Conservation (phyloP, 2,888 invertebrate species). For the Drosophila conformis region DNA sequence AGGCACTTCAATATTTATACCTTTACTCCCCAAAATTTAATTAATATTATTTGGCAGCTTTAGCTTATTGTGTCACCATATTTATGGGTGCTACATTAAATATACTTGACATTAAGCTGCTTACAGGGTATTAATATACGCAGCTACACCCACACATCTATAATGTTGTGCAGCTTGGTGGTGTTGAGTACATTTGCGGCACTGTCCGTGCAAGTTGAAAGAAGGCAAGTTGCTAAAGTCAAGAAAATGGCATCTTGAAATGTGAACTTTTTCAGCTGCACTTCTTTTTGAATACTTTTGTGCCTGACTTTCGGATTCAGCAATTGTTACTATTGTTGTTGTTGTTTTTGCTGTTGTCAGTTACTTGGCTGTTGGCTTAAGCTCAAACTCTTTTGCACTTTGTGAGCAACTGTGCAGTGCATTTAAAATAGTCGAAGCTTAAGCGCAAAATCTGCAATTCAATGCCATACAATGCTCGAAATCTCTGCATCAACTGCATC, state of each 20-base stretch:
- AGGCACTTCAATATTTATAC: neutral
- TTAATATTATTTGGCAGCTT: neutral
- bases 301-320: constrained; percentile 67
- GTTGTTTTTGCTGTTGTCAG: constrained; percentile 4
- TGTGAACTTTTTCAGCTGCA: constrained; percentile 80
- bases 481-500: constrained; percentile 44
- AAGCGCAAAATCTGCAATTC: constrained; percentile 73
- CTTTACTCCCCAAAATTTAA: neutral
- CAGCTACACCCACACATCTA: constrained; percentile 30
- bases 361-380: constrained; percentile 34
- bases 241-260: constrained; percentile 79
- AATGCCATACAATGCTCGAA: constrained; percentile 56
- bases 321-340: constrained; percentile 33
- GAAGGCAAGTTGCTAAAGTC: constrained; percentile 61
- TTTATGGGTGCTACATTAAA: neutral
- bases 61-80: too few species aligned
- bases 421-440: constrained; percentile 69
- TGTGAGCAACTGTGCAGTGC: constrained; percentile 51
- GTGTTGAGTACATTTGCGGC: constrained; percentile 60
- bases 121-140: constrained; percentile 49
- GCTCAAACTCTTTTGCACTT: constrained; percentile 43
- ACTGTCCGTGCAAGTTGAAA: constrained; percentile 58
- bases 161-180: constrained; percentile 34
- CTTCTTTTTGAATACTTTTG: constrained; percentile 78
- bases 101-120: neutral